Conservation (phyloP, 2,888 invertebrate genomes). For the Augiades crinisus region DNA sequence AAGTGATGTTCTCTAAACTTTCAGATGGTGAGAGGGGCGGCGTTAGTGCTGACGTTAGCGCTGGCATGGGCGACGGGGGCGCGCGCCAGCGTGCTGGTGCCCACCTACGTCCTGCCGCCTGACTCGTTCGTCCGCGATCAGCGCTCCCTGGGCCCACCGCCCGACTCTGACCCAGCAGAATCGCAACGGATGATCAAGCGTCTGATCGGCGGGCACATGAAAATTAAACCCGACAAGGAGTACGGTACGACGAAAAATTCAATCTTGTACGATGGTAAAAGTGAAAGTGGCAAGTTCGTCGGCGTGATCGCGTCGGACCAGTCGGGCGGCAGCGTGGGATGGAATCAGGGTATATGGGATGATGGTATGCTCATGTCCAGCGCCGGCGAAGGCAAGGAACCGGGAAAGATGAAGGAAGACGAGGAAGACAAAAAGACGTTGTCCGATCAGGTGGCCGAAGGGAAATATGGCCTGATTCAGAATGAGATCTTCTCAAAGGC, state of each 20-base stretch:
- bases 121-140: constrained; percentile 78
- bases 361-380: constrained; percentile 86
- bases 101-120: constrained; percentile 78
- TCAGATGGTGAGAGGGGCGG: constrained; percentile 81
- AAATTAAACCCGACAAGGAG: constrained; percentile 69
- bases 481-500: constrained; percentile 88
- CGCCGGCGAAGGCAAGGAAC: constrained; percentile 85
- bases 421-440: constrained; percentile 92
- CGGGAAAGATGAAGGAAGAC: constrained; percentile 63
- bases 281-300: constrained; percentile 64
- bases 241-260: constrained; percentile 67
- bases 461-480: constrained; percentile 94
- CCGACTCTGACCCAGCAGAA: constrained; percentile 56
- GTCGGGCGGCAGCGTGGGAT: constrained; percentile 74
- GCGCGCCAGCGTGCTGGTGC: constrained; percentile 73
- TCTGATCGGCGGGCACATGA: constrained; percentile 86
- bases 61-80: constrained; percentile 67
- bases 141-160: constrained; percentile 61
- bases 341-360: constrained; percentile 82
- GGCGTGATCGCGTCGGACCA: constrained; percentile 67
- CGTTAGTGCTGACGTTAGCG: constrained; percentile 71
- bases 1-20: constrained; percentile 65
- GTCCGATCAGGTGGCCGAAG: constrained; percentile 94
- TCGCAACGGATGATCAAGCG: constrained; percentile 83
- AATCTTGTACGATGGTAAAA: constrained; percentile 58